Percentiles rank a stretch among this genome's conserved stretches.
Evolutionary conservation across 2,797 vertebrate species (phyloP).

Genomic region (Pampus argenteus): DNA sequence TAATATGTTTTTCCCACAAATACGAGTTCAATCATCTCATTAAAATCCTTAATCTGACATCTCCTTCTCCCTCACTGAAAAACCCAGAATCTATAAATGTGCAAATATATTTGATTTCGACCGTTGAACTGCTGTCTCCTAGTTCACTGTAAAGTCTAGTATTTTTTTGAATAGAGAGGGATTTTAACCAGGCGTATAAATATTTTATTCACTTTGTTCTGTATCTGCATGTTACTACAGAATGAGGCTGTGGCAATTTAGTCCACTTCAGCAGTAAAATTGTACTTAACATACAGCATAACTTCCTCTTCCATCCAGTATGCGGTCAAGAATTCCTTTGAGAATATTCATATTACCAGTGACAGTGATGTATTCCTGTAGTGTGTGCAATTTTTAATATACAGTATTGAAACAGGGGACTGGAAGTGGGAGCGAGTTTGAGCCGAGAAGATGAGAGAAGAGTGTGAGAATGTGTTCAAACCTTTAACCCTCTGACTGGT

Average conservation of each 20-base stretch:
- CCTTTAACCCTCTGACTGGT: constrained; percentile 54
- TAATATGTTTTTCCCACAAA: too few species aligned
- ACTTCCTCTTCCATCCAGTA: not conserved
- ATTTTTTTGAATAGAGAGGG: too few species aligned
- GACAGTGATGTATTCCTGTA: constrained; percentile 21
- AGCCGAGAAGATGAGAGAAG: not conserved
- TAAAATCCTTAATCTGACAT: too few species aligned
- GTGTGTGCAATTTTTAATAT: not conserved
- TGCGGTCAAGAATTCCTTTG: not conserved
- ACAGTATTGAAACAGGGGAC: not conserved
- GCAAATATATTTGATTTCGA: too few species aligned
- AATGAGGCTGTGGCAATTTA: not conserved
- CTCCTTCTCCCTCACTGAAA: too few species aligned
- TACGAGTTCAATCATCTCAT: too few species aligned
- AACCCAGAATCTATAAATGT: too few species aligned
- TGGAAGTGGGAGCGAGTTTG: not conserved
- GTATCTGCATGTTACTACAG: not conserved
- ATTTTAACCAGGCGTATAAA: too few species aligned
- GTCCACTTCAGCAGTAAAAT: constrained; percentile 7
- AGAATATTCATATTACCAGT: not conserved
- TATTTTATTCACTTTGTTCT: too few species aligned
- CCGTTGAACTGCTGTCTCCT: too few species aligned
- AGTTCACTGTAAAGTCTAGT: too few species aligned
- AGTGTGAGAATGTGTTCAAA: constrained; percentile 14
- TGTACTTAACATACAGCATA: not conserved